Base-by-base conservation (phyloP, 2,888 invertebrate genomes). In the Tipula helvola region DNA sequence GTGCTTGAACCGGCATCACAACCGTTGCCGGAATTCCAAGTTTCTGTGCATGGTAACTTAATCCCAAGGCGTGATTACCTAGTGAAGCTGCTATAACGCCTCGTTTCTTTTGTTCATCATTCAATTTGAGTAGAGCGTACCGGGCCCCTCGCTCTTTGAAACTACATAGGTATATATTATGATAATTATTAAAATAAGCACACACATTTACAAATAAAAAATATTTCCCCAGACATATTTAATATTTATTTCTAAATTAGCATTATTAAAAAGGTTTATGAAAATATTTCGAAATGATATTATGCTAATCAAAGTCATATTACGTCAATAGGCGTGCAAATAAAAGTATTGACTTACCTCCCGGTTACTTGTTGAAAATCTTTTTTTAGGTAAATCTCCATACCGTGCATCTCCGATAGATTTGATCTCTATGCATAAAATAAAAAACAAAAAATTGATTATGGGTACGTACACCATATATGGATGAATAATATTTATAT, bases 291-390 rank as follows among this genome's bases (percentile, higher is more conserved):
- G 83, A 13, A 5, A 83, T 36, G 2, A 83, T 83, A 84, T 39
- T 13, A 83, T 83, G 36, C 13, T 36, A 83, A 83, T 83, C 8
- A 57, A 10, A 57, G 5, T 16, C 5, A 57, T 5, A n/a, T n/a
- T n/a, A 71, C 71, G 71, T 71, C 71, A 71, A 18, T 28, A 10
- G 3, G 4, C 2, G 1, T 3, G 10, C 71, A 71, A 71, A 85
- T 28, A 18, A 10, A 42, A 85, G 18, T 18, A 42, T 44, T 5
- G 16, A 87, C 89, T 90, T 91, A 97, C 96, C 97, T 98, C 90
- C 98, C 98, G n/a, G 98, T 99, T 88, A 94, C 95, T 92, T 98
- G 98, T 13, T 97, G 93, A 90, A 97, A 98, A 91, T 99, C 98
- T 90, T 98, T 98, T 92, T 98, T 99, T 89, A 98, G 93, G 91